Percentiles rank a stretch among this genome's conserved stretches.
These are phyloP conservation scores for Mythimna albipuncta DNA, from an alignment of 2,888 invertebrate species.

Conservation along the genomic window DNA sequence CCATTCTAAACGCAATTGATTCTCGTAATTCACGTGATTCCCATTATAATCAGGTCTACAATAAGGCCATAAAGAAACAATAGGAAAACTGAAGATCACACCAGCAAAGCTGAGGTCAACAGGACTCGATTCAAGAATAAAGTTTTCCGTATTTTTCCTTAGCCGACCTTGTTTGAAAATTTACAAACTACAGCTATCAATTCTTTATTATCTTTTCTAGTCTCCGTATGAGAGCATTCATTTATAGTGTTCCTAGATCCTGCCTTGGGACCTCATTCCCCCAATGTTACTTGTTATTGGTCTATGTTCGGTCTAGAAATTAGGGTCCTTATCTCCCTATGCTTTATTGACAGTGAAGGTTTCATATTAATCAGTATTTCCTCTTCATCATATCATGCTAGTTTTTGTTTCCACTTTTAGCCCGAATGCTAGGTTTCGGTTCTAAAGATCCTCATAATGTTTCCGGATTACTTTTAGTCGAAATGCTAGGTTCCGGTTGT, in stretches of 20 bases:
- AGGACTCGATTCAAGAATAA: slow-evolving; percentile 27
- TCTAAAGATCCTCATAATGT: not conserved
- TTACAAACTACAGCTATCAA: not conserved
- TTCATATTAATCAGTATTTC: slow-evolving; percentile 30
- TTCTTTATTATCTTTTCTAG: not conserved
- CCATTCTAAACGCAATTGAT: slow-evolving; percentile 35
- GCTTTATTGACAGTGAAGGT: slow-evolving; percentile 44
- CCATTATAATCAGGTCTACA: slow-evolving; percentile 28
- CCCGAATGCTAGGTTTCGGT: not conserved
- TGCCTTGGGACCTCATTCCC: slow-evolving; percentile 30
- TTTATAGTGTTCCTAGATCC: not conserved
- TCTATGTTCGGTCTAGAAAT: slow-evolving; percentile 3
- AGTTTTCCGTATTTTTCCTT: slow-evolving; percentile 42
- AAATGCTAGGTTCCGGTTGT: not conserved
- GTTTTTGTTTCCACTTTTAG: not conserved
- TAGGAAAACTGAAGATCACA: slow-evolving; percentile 50
- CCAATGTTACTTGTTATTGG: slow-evolving; percentile 13
- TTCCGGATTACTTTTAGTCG: not conserved
- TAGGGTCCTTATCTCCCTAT: slow-evolving; percentile 23
- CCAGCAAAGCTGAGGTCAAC: slow-evolving; percentile 50
- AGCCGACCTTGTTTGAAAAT: slow-evolving; percentile 9
- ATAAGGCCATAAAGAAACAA: slow-evolving; percentile 46
- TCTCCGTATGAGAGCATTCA: not conserved
- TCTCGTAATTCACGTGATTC: slow-evolving; percentile 37
- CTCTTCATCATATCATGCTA: slow-evolving; percentile 8